These are phyloP conservation scores for Habrosyne pyritoides DNA, from an alignment of 2,888 invertebrate species.

Conservation along the genomic window DNA sequence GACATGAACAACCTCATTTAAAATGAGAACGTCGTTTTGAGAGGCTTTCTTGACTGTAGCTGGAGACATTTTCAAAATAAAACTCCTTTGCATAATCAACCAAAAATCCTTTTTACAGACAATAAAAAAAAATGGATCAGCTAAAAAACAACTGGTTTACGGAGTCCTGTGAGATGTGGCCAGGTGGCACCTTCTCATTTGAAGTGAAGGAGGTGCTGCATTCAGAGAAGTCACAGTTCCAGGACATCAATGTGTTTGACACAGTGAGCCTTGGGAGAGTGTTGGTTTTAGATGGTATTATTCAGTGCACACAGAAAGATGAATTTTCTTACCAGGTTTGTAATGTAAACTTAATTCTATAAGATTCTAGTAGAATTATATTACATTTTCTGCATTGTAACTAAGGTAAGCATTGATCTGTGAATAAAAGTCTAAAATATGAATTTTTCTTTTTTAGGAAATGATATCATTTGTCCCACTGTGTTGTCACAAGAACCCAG, in stretches of 20 bases:
- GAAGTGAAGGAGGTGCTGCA: slow-evolving; percentile 92
- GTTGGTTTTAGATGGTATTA: slow-evolving; percentile 96
- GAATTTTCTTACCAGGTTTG: slow-evolving; percentile 96
- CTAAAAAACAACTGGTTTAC: slow-evolving; percentile 95
- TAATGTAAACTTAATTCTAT: slow-evolving; percentile 4
- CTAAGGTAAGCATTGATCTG: no score
- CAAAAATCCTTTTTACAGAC: slow-evolving; percentile 20
- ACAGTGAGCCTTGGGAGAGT: slow-evolving; percentile 92
- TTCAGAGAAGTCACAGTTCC: slow-evolving; percentile 91
- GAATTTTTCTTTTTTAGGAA: slow-evolving; percentile 84
- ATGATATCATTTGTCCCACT: slow-evolving; percentile 98
- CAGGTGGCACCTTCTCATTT: slow-evolving; percentile 94
- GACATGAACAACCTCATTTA: no score
- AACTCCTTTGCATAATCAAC: neutral
- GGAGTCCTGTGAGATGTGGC: slow-evolving; percentile 95
- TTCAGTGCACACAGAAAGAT: slow-evolving; percentile 98
- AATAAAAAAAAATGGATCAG: slow-evolving; percentile 83
- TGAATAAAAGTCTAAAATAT: neutral
- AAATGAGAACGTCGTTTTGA: no score
- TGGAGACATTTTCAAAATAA: no score
- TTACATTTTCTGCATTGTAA: no score
- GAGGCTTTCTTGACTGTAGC: no score
- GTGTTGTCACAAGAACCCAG: slow-evolving; percentile 95
- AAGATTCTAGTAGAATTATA: neutral
- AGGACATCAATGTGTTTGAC: slow-evolving; percentile 92